Evolutionary conservation across 2,797 vertebrate genomes (phyloP), one percentile per base, ranked within the genome.

Genomic region (Lepilemur ruficaudatus): DNA sequence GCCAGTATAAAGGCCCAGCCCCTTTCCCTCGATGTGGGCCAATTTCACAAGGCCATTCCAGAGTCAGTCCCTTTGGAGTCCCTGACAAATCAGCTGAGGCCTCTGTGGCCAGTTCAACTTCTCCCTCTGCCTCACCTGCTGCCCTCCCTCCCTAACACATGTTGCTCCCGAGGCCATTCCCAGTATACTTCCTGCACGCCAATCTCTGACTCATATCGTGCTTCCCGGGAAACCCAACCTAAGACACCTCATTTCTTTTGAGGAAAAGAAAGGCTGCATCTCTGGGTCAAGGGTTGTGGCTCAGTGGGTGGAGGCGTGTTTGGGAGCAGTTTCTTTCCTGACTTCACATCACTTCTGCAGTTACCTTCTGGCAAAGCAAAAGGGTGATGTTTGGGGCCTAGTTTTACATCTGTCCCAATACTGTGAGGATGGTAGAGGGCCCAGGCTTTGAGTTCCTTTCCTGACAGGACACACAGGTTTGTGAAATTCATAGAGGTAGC

Each of bases 181-280:
- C 30, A 20, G 23, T 25, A 87, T 28, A 81, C 75, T 70, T 67
- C 38, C 52, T 52, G 32, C n/a, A 30, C 25, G 4, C 50, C 35
- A 43, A 10, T 70, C 57, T 93, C 69, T 91, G 91, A 94, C 55
- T 97, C 91, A 69, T 67, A 87, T 28, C 69, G 23, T 35, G 35
- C 79, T 92, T 91, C 89, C 76, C 38, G 43, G 78, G 50, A 91
- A 91, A 89, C 14, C 23, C 81, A 63, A 63, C 12, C 50, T 46
- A 93, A 79, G 78, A 92, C 3, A 30, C 32, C 35, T 91, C 79
- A 63, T 72, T 94, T 59, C 63, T 95, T 87, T 85, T 10, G 12
- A 32, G 46, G 9, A 8, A 18, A 50, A 48, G 38, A 52, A 63
- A 63, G 75, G 63, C 82, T 48, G 17, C 14, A 25, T 41, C 23